Conservation (phyloP, 2,797 vertebrate species). For the Hylomyscus alleni region DNA sequence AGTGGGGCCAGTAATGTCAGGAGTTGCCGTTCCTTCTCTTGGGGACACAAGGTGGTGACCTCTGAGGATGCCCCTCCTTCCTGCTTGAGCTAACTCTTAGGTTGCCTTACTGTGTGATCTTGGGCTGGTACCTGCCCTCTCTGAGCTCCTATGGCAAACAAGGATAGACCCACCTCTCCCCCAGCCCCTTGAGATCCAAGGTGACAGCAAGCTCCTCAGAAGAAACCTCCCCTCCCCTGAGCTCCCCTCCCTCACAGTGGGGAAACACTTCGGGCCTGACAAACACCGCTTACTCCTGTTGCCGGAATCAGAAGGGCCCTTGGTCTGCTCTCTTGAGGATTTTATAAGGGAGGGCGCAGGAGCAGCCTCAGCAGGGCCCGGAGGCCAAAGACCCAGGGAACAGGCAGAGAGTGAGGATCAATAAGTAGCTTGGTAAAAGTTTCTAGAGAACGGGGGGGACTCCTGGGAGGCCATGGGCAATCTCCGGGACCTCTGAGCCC, state of each 20-base stretch:
- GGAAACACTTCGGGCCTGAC: background rate
- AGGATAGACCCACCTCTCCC: background rate
- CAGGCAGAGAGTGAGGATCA: background rate
- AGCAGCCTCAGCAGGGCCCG: background rate
- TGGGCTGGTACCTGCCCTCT: background rate
- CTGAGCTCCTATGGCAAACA: background rate
- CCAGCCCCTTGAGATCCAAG: background rate
- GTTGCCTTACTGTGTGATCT: background rate
- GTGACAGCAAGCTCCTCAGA: background rate
- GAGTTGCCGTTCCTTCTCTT: background rate
- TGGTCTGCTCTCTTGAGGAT: too few relatives aligned
- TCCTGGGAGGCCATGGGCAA: background rate
- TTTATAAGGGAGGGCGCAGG: fast-evolving
- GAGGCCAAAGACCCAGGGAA: background rate
- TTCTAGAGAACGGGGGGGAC: background rate
- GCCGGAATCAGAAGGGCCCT: background rate
- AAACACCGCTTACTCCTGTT: background rate
- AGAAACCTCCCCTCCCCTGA: too few relatives aligned
- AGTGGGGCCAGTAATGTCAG: background rate
- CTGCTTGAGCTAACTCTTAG: background rate
- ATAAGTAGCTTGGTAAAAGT: background rate
- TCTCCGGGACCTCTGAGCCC: background rate
- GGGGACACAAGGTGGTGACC: background rate
- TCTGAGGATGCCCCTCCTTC: background rate
- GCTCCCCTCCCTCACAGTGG: background rate